phyloP scores from a whole-genome alignment of 2,797 vertebrate species.

The Vipera latastei region DNA sequence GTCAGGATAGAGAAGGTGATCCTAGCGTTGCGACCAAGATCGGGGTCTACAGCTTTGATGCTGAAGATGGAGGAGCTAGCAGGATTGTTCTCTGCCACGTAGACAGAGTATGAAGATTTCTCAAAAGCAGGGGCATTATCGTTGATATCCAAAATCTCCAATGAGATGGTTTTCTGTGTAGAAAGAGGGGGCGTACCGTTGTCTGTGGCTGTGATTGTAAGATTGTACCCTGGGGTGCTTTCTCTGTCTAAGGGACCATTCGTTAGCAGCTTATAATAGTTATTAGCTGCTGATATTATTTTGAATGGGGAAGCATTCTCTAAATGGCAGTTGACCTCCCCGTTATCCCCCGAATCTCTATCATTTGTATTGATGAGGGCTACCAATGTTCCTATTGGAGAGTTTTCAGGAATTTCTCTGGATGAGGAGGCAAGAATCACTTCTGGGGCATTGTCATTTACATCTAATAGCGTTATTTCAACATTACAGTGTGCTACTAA shows the following conservation, averaged over 20 bases:
- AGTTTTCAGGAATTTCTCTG: constrained; percentile 50
- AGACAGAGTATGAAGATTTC: constrained; percentile 61
- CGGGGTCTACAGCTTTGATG: constrained; percentile 63
- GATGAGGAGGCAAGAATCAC: constrained; percentile 55
- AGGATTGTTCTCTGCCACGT: constrained; percentile 74
- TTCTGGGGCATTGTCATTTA: constrained; percentile 54
- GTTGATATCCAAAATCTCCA: constrained; percentile 66
- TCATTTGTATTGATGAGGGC: constrained; percentile 62
- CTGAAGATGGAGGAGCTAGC: constrained; percentile 72
- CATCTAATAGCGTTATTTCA: constrained; percentile 32
- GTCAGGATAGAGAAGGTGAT: constrained; percentile 64
- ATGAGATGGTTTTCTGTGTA: constrained; percentile 55
- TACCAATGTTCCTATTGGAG: constrained; percentile 36
- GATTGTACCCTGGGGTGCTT: constrained; percentile 61
- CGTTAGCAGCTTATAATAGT: constrained; percentile 56
- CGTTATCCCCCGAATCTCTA: constrained; percentile 56
- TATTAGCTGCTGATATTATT: constrained; percentile 43
- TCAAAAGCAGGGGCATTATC: constrained; percentile 70
- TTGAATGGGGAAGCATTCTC: constrained; percentile 46
- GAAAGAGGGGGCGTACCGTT: constrained; percentile 65
- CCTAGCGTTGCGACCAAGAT: constrained; percentile 17
- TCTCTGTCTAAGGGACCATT: constrained; percentile 56
- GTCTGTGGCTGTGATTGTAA: constrained; percentile 69
- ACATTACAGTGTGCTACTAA: constrained; percentile 31
- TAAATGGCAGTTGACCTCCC: constrained; percentile 40